A percentile compares a stretch with the other conserved stretches of the same genome.
Conservation (phyloP, 2,888 invertebrate genomes). For the Meiosimyza platycephala region DNA sequence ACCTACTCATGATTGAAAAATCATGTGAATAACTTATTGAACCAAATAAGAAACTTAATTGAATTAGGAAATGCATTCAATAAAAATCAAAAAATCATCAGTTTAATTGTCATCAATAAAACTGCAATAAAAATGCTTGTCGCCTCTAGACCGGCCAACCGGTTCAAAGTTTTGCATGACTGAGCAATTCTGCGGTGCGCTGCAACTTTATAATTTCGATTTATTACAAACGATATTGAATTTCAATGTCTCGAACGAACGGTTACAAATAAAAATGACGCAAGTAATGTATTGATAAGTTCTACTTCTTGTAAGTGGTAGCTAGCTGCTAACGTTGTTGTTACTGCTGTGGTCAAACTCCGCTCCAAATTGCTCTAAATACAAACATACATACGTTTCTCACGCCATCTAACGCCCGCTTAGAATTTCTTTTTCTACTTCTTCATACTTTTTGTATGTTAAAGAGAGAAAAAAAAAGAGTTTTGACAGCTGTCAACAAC, state of each 20-base stretch:
- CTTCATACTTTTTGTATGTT: no score
- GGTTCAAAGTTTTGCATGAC: constrained; percentile 23
- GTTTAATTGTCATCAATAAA: constrained; percentile 17
- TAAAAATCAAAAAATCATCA: neutral
- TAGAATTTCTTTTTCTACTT: no score
- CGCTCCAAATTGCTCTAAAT: neutral
- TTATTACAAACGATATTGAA: neutral
- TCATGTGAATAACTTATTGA: no score
- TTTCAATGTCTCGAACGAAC: neutral
- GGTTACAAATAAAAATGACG: neutral
- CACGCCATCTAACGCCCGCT: neutral
- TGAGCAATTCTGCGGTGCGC: constrained; percentile 16
- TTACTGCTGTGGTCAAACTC: constrained; percentile 6
- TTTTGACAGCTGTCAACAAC: constrained; percentile 15
- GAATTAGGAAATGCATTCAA: constrained; percentile 20
- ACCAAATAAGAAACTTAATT: constrained; percentile 9
- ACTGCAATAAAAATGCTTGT: constrained; percentile 16
- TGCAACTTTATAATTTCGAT: constrained; percentile 12
- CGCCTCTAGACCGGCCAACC: neutral
- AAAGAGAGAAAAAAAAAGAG: neutral
- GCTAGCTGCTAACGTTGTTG: neutral
- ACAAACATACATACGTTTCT: neutral
- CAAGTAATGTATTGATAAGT: neutral
- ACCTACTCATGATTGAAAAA: no score
- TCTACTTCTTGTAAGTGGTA: neutral